Evolutionary conservation across 2,113 vertebrate genomes (phyloP).

Genomic region (Carassius gibelio): DNA sequence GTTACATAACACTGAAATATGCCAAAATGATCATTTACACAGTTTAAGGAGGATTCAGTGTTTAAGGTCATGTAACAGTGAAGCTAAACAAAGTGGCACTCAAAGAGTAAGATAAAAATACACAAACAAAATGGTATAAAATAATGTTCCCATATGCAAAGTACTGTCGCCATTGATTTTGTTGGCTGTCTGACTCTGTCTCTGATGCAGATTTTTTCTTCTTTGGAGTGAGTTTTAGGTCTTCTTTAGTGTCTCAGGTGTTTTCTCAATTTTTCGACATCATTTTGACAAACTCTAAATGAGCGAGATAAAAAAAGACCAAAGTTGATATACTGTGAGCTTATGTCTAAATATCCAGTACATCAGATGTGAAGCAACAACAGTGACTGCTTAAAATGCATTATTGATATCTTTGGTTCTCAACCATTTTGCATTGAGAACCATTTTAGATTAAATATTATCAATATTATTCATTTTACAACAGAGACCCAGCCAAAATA

Average conservation of each 20-base stretch:
- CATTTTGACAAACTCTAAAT: conserved; percentile 78
- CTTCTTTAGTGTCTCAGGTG: neutral
- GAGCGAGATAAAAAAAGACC: conserved; percentile 12
- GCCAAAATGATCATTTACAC: neutral
- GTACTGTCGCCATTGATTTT: neutral
- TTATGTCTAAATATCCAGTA: neutral
- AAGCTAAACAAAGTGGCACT: conserved; percentile 13
- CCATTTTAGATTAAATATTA: neutral
- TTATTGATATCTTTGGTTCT: neutral
- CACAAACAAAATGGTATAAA: neutral
- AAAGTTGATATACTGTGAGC: neutral
- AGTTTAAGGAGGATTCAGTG: neutral
- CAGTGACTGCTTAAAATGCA: neutral
- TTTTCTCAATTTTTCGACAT: conserved; percentile 69
- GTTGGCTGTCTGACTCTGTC: neutral
- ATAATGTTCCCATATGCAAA: neutral
- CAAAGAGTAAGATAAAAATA: neutral
- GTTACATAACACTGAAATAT: conserved; percentile 16
- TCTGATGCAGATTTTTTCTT: neutral
- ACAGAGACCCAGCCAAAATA: neutral
- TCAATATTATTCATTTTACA: neutral
- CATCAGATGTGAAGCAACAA: neutral
- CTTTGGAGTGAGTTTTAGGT: neutral
- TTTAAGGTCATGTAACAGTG: neutral
- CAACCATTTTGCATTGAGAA: no score